Conservation (phyloP, 53 echinoderm and acorn worm genomes). For the Echinometra lucunter region DNA sequence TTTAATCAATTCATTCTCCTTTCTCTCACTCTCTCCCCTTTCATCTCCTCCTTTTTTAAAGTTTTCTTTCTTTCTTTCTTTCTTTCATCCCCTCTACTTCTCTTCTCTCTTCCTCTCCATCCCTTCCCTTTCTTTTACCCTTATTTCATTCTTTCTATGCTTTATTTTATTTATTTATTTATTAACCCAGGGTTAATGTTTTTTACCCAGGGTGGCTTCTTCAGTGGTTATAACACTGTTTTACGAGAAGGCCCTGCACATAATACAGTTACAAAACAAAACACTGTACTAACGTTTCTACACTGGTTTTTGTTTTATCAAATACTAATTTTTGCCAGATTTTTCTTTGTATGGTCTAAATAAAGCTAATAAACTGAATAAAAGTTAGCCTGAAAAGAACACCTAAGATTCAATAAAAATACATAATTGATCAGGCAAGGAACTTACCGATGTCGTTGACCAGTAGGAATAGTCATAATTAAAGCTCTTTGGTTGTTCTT, state of each 20-base stretch:
- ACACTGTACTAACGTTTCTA: no score
- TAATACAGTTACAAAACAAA: no score
- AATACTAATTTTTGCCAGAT: no score
- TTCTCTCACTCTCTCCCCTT: not conserved
- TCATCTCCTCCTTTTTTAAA: not conserved
- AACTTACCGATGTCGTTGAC: slow-evolving; percentile 97
- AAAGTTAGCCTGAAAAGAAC: not conserved
- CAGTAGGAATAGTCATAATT: slow-evolving; percentile 98
- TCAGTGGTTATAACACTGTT: no score
- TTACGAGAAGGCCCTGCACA: no score
- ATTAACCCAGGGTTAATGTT: no score
- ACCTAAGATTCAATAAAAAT: not conserved
- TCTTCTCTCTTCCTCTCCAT: not conserved
- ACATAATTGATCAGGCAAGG: not conserved
- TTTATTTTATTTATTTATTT: no score
- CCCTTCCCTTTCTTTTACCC: not conserved
- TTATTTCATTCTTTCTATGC: not conserved
- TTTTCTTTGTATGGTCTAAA: not conserved
- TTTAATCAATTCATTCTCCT: not conserved
- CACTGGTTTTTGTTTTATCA: no score
- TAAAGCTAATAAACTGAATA: not conserved
- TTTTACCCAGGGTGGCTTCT: no score
- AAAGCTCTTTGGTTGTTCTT: slow-evolving; percentile 98
- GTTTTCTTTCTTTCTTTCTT: not conserved
- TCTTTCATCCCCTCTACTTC: not conserved